Evolutionary conservation across 2,113 vertebrate species (phyloP).

Genomic region (Cepphus grylle): DNA sequence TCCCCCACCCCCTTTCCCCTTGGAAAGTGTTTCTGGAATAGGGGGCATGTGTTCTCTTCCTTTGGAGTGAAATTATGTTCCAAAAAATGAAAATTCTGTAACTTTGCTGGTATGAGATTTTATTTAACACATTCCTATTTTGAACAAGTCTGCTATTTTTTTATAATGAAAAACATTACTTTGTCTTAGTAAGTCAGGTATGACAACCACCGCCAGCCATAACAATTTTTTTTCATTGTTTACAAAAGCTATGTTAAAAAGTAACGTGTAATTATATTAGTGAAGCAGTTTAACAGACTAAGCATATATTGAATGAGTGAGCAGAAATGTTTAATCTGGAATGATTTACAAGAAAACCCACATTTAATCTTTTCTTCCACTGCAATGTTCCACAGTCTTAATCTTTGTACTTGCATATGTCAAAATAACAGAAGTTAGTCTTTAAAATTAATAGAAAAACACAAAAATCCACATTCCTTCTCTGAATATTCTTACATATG

Average conservation of each 20-base stretch:
- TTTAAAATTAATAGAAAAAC: neutral
- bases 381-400: constrained; percentile 47
- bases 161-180: neutral
- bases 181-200: constrained; percentile 19
- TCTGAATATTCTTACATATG: neutral
- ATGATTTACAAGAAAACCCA: constrained; percentile 56
- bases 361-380: constrained; percentile 72
- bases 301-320: constrained; percentile 63
- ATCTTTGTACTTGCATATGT: neutral
- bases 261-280: constrained; percentile 68
- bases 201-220: neutral
- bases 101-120: neutral
- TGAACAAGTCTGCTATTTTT: constrained; percentile 3
- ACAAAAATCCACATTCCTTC: constrained; percentile 31
- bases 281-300: constrained; percentile 65
- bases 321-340: constrained; percentile 74
- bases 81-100: neutral
- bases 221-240: constrained; percentile 45
- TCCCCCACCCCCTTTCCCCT: fast-evolving
- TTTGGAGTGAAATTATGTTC: neutral
- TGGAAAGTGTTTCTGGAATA: neutral
- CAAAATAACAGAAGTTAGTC: constrained; percentile 8
- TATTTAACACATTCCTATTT: neutral
- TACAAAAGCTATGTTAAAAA: constrained; percentile 50
- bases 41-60: neutral